Base-by-base conservation (phyloP, 2,888 invertebrate species). In the Sepiola atlantica region DNA sequence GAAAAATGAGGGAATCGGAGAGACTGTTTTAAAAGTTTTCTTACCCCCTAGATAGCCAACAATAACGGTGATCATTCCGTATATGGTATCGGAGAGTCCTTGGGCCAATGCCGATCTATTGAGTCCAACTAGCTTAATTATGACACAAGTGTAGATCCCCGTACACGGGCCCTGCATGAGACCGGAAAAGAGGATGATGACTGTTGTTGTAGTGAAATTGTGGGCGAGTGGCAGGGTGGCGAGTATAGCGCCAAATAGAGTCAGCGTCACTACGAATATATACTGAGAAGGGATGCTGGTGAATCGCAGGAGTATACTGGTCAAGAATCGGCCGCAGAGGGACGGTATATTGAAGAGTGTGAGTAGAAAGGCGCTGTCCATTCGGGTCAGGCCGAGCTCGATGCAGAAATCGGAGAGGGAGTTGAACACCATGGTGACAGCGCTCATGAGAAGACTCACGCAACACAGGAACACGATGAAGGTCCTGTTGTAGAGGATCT, bases 1-100 rank as follows among this genome's bases (percentile, higher is more conserved):
- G n/a, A 77, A 77, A 77, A n/a, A n/a, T 10, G 18, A 32, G n/a
- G 14, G 2, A 77, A 77, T 77, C 77, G n/a, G 61, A n/a, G 32
- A n/a, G 77, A 77, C 77, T 54, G 92, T 45, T n/a, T 92, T 1
- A 55, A 92, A 45, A 45, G 16, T 32, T 55, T 45, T 10, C 92
- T 92, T n/a, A 92, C 92, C 92, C n/a, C 54, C 92, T 92, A 92
- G 4, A 92, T 92, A 92, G n/a, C 92, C 92, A 6, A 45, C 92
- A 28, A 92, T 6, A 45, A 92, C 32, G 14, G 92, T 92, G 4
- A 45, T n/a, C 24, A 92, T 12, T 92, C 92, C 92, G 45, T 92
- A 92, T 21, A 24, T 92, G 28, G 92, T 92, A 54, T 92, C 92
- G 6, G 92, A n/a, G n/a, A 92, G 1, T 55, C 92, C 92, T 24